Evolutionary conservation across 2,888 invertebrate species (phyloP).

Genomic region (Craniophora ligustri): DNA sequence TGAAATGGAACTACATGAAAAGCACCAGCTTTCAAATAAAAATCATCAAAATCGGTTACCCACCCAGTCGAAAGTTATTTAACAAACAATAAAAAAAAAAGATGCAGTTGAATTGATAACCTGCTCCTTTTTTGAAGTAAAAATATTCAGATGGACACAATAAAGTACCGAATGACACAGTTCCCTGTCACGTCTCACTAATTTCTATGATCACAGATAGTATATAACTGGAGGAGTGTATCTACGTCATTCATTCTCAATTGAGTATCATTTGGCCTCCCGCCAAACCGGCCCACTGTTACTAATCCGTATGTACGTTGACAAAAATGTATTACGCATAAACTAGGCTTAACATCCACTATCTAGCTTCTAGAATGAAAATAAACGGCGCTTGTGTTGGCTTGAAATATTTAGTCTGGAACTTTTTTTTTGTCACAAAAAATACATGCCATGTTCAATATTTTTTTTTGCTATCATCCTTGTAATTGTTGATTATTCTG

Average conservation of each 20-base stretch:
- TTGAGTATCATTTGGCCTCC: conserved; percentile 50
- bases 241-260: conserved; percentile 50
- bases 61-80: no score
- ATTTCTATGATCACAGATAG: conserved; percentile 35
- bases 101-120: no score
- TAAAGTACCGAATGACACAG: not conserved
- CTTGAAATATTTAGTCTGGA: conserved; percentile 1
- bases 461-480: no score
- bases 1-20: no score
- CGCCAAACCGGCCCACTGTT: conserved; percentile 51
- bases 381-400: conserved; percentile 8
- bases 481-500: no score
- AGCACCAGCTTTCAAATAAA: no score
- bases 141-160: no score
- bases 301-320: conserved; percentile 33
- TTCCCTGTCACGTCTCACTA: conserved; percentile 5
- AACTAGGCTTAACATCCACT: conserved; percentile 14
- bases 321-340: conserved; percentile 40
- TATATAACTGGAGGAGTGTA: conserved; percentile 30
- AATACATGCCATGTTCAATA: not conserved
- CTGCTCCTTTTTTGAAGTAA: no score
- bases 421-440: not conserved
- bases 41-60: no score
- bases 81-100: no score
- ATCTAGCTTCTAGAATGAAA: conserved; percentile 14